These are phyloP conservation scores for Botia kubotai DNA, from an alignment of 2,797 vertebrate species.

Conservation along the genomic window DNA sequence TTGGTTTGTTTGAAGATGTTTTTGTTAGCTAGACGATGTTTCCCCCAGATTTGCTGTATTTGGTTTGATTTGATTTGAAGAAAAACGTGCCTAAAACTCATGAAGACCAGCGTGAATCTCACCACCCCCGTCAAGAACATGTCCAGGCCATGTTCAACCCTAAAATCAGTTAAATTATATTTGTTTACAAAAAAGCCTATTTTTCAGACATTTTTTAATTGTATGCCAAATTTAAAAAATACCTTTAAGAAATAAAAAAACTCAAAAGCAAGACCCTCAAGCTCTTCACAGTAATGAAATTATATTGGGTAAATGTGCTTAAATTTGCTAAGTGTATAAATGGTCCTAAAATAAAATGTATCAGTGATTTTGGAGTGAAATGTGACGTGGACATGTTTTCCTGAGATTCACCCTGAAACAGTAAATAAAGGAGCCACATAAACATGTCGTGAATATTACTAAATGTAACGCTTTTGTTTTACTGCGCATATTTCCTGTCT, in stretches of 20 bases:
- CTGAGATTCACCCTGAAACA: background rate
- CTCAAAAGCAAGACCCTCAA: no score
- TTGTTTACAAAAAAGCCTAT: background rate
- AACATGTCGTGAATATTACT: constrained; percentile 1
- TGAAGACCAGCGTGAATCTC: background rate
- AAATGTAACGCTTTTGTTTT: constrained; percentile 9
- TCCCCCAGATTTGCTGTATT: constrained; percentile 2
- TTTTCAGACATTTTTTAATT: background rate
- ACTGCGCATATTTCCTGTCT: constrained; percentile 5
- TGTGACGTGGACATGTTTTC: background rate
- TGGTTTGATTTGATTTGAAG: background rate
- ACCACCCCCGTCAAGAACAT: background rate
- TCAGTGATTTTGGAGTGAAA: constrained; percentile 14
- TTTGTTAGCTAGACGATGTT: background rate
- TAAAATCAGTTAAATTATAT: background rate
- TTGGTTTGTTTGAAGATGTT: constrained; percentile 7
- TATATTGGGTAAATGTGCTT: no score
- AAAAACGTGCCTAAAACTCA: constrained; percentile 1
- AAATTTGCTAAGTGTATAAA: no score
- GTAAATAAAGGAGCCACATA: constrained; percentile 2
- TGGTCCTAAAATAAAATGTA: no score
- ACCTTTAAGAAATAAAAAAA: no score
- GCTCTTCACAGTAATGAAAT: no score
- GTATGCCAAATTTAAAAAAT: no score
- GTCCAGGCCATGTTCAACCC: constrained; percentile 18